Base-by-base conservation (phyloP, 2,113 vertebrate species). In the Pelusios castaneus region DNA sequence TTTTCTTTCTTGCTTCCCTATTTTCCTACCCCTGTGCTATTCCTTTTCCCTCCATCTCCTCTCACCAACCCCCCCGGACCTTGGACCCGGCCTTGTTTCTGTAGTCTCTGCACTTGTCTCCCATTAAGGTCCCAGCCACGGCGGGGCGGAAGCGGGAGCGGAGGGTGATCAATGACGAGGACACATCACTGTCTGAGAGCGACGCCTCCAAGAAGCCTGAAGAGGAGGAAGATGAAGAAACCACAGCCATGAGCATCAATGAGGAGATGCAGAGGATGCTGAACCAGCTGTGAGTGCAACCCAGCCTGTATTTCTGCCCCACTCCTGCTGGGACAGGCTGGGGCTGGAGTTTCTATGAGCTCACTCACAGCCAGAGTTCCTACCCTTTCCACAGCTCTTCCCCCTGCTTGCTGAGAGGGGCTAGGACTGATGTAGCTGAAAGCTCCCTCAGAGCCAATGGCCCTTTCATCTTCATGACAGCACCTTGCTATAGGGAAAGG, bases 181-280 rank as follows among this genome's bases (percentile, higher is more conserved):
- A 98, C 55, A 91, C 97, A 67, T 98, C 98, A 0, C 89, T 98
- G 94, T 97, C 97, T 0, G 98, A 98, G 96, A 98, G 97, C 16
- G 98, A 98, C 45, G 97, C 97, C 95, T 97, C 98, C 82, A 96
- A 97, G 85, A 98, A 97, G 16, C 98, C 95, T 4, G 98, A 97
- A 0, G 98, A 98, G 88, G 97, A 98, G 67, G 98, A 98, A 38
- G 98, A 98, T 95, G 98, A 98, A 0, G 98, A 98, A 95, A 98
- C 97, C 97, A 95, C 96, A n/a, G 98, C 98, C 98, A 98, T 91
- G 98, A 95, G 98, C 98, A 99, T 99, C 97, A 99, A 99, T 85
- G 99, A 99, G 97, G 99, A 99, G 97, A 99, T 99, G 99, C 99
- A 99, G 97, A 98, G 99, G 96, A 99, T 99, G 99, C 98, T 99